Evolutionary conservation across 2,797 vertebrate species (phyloP), one percentile per base, ranked within the genome.

Genomic region (Enoplosus armatus): DNA sequence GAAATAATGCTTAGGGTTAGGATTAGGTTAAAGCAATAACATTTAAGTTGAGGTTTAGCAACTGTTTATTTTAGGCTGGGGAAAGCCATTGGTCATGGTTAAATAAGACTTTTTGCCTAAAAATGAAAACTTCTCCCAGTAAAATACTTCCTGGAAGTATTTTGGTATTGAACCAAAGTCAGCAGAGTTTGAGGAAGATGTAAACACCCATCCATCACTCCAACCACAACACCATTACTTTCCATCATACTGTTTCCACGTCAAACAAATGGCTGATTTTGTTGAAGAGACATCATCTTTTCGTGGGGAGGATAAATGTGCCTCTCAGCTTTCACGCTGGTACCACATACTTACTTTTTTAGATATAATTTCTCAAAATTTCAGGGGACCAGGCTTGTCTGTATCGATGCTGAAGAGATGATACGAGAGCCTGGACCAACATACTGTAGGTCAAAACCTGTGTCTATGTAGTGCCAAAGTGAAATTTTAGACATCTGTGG

Each of bases 201-300:
- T 90, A 91, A 93, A 93, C 84, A 92, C 26, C 37, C 81, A 90
- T 94, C 84, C 80, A 88, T 92, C 91, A 90, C 62, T 50, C 66
- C n/a, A 59, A 91, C 91, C 91, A 73, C 88, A 88, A 50, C 64
- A 48, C 33, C 24, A 60, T 82, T 79, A 76, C 66, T 83, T 78
- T 83, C 75, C 75, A 69, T 85, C 65, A 48, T 41, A 35, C 50
- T 77, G 76, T 85, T 88, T 89, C 84, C 65, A 87, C 83, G 78
- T 90, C 80, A 89, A 85, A 84, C 77, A 82, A 84, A 85, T 75
- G 60, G 45, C 80, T 84, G 74, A 62, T 78, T 83, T 80, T 58
- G 51, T 79, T 26, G 35, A 83, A 50, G 66, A 81, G 84, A 80
- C 67, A 73, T 74, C 5, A 65, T 85, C 78, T 77, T 64, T 82